Evolutionary conservation across 2,888 invertebrate species (phyloP).

Genomic region (Temnothorax unifasciatus): DNA sequence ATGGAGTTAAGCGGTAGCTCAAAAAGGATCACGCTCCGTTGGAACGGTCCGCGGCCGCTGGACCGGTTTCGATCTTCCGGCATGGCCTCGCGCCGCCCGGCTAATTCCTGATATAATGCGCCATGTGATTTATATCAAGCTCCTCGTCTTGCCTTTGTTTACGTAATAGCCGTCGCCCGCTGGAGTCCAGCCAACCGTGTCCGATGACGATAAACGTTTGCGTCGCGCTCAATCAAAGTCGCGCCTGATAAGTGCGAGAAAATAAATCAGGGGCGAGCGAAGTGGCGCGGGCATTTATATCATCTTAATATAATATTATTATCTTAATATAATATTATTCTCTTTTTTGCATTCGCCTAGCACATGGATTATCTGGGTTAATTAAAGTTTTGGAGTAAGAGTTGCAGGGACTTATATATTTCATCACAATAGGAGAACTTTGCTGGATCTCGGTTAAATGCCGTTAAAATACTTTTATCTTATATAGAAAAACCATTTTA

Average conservation of each 20-base stretch:
- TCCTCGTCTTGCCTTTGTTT: slow-evolving; percentile 69
- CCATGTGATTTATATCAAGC: slow-evolving; percentile 70
- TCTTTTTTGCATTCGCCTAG: background rate
- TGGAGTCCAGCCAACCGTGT: slow-evolving; percentile 71
- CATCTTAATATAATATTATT: slow-evolving; percentile 16
- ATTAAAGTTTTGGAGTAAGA: slow-evolving; percentile 4
- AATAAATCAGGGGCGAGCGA: slow-evolving; percentile 59
- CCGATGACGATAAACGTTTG: slow-evolving; percentile 68
- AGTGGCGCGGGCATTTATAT: slow-evolving; percentile 22
- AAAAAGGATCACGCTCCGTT: slow-evolving; percentile 81
- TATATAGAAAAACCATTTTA: background rate
- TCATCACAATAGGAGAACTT: background rate
- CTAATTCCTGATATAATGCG: slow-evolving; percentile 71
- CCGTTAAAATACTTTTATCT: background rate
- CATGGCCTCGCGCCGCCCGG: slow-evolving; percentile 65
- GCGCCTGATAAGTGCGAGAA: slow-evolving; percentile 63
- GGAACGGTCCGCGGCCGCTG: slow-evolving; percentile 72
- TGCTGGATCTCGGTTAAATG: background rate
- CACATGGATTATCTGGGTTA: background rate
- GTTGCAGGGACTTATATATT: background rate
- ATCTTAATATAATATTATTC: slow-evolving; percentile 28
- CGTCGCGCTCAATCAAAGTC: slow-evolving; percentile 67
- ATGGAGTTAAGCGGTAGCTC: slow-evolving; percentile 77
- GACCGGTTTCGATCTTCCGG: slow-evolving; percentile 57
- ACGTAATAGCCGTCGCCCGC: slow-evolving; percentile 66